A percentile compares a stretch with the other conserved stretches of the same genome.
These are phyloP conservation scores for Mola mola DNA, from an alignment of 2,113 vertebrate species.

Conservation along the genomic window DNA sequence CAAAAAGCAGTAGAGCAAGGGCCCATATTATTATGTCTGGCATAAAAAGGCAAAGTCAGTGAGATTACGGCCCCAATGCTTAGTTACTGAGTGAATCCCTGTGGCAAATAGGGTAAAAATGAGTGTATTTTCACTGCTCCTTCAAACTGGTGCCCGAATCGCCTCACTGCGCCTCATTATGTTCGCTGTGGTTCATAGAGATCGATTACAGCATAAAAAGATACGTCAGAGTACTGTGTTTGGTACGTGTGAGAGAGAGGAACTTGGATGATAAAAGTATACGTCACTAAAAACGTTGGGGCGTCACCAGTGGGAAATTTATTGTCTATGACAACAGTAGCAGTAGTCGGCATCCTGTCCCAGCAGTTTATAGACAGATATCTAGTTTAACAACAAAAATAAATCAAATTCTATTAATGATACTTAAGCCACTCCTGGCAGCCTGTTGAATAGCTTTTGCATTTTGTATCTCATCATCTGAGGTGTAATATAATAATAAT, in stretches of 20 bases:
- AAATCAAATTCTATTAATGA: too few relatives aligned
- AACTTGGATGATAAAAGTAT: neutral
- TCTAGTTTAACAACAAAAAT: too few relatives aligned
- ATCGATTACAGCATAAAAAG: conserved; percentile 1
- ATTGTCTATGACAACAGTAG: too few relatives aligned
- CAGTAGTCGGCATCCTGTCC: too few relatives aligned
- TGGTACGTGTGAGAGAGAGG: neutral
- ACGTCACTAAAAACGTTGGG: neutral
- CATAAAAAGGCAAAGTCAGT: conserved; percentile 58
- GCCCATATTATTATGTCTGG: conserved; percentile 44
- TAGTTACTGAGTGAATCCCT: conserved; percentile 19
- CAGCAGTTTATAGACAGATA: too few relatives aligned
- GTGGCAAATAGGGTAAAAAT: conserved; percentile 38
- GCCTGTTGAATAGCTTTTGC: too few relatives aligned
- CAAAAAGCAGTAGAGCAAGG: neutral
- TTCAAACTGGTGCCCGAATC: neutral
- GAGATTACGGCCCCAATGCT: conserved; percentile 39
- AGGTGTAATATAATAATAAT: too few relatives aligned
- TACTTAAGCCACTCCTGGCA: too few relatives aligned
- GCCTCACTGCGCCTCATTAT: conserved; percentile 40
- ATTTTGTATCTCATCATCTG: too few relatives aligned
- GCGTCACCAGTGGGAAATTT: neutral
- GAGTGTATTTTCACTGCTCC: conserved; percentile 34
- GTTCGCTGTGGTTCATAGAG: conserved; percentile 19
- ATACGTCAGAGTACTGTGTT: neutral